phyloP scores from a whole-genome alignment of 2,113 vertebrate species.

The Ascaphus truei region DNA sequence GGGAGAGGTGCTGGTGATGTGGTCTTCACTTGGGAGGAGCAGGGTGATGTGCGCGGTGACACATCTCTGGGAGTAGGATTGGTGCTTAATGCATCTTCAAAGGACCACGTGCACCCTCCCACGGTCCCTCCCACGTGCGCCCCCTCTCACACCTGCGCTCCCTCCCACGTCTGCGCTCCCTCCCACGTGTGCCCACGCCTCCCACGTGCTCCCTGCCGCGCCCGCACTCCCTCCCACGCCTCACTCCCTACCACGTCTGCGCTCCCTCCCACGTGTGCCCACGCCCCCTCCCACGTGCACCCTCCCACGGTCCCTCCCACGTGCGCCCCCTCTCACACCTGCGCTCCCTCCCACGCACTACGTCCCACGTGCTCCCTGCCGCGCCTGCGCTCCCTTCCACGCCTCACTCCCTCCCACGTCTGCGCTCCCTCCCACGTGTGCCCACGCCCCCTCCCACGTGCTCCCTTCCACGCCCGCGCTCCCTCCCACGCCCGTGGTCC shows the following conservation, averaged over 20 bases:
- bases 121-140: background rate
- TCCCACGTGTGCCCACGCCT: background rate
- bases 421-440: background rate
- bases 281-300: background rate
- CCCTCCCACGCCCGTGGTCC: too few species aligned
- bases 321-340: background rate
- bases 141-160: background rate
- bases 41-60: too few species aligned
- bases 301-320: background rate
- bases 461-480: too few species aligned
- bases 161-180: background rate
- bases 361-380: too few species aligned
- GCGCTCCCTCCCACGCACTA: too few species aligned
- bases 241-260: background rate
- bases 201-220: too few species aligned
- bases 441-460: background rate
- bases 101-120: background rate
- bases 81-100: slow-evolving; percentile 26
- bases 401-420: too few species aligned
- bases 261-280: background rate
- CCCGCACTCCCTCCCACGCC: too few species aligned
- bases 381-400: too few species aligned
- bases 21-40: too few species aligned
- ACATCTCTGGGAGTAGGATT: too few species aligned
- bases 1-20: too few species aligned